phyloP scores from a whole-genome alignment of 2,113 vertebrate species.

The Microcebus griseorufus region DNA sequence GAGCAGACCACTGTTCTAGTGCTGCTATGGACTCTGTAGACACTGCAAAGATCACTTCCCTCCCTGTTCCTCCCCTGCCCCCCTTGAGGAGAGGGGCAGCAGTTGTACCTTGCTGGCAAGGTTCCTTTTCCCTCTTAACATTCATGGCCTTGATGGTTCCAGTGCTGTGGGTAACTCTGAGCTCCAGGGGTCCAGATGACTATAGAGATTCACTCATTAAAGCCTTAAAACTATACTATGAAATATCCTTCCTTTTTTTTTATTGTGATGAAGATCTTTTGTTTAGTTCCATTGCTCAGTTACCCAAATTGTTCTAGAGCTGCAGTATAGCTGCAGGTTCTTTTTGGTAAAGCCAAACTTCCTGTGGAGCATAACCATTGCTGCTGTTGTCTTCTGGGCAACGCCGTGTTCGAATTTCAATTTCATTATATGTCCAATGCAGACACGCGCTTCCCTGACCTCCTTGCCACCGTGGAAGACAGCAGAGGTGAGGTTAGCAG shows the following conservation, averaged over 20 bases:
- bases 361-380: not conserved
- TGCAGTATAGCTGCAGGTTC: not conserved
- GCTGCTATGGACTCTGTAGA: not conserved
- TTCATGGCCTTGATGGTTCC: not conserved
- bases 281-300: not conserved
- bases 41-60: not conserved
- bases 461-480: not conserved
- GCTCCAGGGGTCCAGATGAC: not conserved
- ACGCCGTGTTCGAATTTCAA: not conserved
- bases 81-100: not conserved
- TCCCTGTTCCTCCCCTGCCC: not conserved
- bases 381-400: not conserved
- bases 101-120: accelerated
- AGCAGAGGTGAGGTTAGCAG: not conserved
- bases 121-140: not conserved
- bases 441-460: not conserved
- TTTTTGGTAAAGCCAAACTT: not conserved
- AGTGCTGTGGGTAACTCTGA: not conserved
- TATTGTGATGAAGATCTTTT: not conserved
- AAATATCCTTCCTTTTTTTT: not conserved
- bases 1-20: not conserved
- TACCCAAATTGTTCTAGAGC: not conserved
- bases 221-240: not conserved
- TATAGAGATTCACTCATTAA: not conserved
- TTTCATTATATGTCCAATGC: not conserved